phyloP scores from a whole-genome alignment of 2,888 invertebrate species.

The Nasonovia ribisnigri region DNA sequence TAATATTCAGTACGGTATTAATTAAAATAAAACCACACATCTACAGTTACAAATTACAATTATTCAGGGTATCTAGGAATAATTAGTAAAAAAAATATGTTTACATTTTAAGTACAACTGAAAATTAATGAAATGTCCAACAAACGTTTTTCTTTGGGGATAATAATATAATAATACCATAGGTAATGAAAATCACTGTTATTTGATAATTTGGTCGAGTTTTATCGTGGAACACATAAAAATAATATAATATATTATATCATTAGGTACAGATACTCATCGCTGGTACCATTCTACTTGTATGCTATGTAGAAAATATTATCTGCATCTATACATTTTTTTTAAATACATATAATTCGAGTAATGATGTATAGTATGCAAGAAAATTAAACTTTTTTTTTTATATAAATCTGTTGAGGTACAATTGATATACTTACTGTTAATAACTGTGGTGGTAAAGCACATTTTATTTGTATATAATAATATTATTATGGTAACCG shows the following conservation, averaged over 20 bases:
- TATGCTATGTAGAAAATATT: background rate
- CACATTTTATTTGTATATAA: background rate
- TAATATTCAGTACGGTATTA: background rate
- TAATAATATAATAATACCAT: background rate
- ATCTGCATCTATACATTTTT: background rate
- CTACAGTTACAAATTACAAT: too few relatives aligned
- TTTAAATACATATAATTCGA: background rate
- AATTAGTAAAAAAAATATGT: background rate
- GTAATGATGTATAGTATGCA: background rate
- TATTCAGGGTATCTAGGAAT: too few relatives aligned
- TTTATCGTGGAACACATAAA: background rate
- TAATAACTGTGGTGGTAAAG: background rate
- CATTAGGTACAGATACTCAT: background rate
- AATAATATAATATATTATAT: background rate
- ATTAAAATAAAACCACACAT: background rate
- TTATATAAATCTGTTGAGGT: too few relatives aligned
- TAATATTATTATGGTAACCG: background rate
- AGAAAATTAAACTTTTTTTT: background rate
- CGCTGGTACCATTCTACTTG: too few relatives aligned
- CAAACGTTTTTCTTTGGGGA: background rate
- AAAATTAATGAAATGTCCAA: background rate
- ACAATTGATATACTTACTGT: background rate
- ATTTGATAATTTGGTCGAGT: background rate
- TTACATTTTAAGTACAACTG: too few relatives aligned
- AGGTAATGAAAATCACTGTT: background rate